These are phyloP conservation scores for Saimiri boliviensis DNA, from an alignment of 2,113 vertebrate species.

Conservation along the genomic window DNA sequence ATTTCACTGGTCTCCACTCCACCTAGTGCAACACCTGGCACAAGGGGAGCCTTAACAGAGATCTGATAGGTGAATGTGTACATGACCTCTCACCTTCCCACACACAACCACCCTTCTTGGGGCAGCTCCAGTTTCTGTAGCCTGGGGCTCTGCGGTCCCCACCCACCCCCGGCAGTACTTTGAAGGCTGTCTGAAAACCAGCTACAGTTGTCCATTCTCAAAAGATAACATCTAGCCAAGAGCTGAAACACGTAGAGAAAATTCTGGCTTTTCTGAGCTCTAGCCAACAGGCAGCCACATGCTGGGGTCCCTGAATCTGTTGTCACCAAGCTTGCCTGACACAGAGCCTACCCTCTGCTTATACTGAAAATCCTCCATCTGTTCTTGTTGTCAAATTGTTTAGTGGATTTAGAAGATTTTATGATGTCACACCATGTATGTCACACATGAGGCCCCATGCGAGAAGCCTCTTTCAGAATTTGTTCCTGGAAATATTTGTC, in stretches of 20 bases:
- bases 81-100: neutral
- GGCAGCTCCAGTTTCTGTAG: neutral
- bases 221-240: neutral
- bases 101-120: neutral
- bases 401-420: neutral
- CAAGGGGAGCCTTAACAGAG: neutral
- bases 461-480: constrained; percentile 58
- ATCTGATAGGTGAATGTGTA: neutral
- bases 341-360: neutral
- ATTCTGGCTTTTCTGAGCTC: neutral
- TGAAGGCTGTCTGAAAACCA: neutral
- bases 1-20: neutral
- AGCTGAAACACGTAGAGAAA: neutral
- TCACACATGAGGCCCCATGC: neutral
- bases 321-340: neutral
- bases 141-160: neutral
- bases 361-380: neutral
- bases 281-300: neutral
- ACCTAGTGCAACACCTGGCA: neutral
- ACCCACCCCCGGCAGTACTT: neutral
- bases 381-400: neutral
- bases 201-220: neutral
- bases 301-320: neutral
- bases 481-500: constrained; percentile 65
- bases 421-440: neutral